Evolutionary conservation across 2,888 invertebrate species (phyloP), one percentile per base, ranked within the genome.

Genomic region (Poecilus cupreus): DNA sequence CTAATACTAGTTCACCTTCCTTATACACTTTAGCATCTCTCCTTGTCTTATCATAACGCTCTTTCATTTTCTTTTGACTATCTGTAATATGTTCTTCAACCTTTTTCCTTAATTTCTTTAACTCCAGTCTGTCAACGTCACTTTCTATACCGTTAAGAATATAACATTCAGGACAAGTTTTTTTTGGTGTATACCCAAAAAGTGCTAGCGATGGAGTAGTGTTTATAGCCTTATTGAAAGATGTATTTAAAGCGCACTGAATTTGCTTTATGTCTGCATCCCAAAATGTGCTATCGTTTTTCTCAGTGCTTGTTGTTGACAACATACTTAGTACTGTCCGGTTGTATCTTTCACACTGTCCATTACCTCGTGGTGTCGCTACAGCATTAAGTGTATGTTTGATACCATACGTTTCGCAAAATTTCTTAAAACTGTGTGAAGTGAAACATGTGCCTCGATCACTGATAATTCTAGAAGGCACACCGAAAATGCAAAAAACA

Each of bases 371-470:
- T 6, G 85, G 85, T 6, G 85, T 84, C 5, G 85, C 85, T 13
- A 54, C 54, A 10, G 75, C 75, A 13, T 75, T 75, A 6, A 51
- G 4, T 24, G 82, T 37, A 26, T 86, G 86, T n/a, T 85, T 83
- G 6, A 87, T 85, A 1, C 82, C 83, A 22, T 83, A 75, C 18
- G 85, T 83, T 3, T 57, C 37, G 60, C 85, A 86, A 24, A 85
- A 85, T 5, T 77, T 74, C 20, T 46, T n/a, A 49, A 87, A 87
- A 1, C 22, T 54, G 8, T 20, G 77, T 3, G 85, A 83, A 0
- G 86, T 86, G 43, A 85, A 87, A 0, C 84, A 83, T 2, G 84
- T 78, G 10, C 86, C 86, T 13, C 83, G 70, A 51, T 87, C 86
- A 4, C 82, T 83, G n/a, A 86, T 84, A 2, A 86, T 82, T 22